Evolutionary conservation across 2,113 vertebrate species (phyloP).

Genomic region (Irena cyanogastra): DNA sequence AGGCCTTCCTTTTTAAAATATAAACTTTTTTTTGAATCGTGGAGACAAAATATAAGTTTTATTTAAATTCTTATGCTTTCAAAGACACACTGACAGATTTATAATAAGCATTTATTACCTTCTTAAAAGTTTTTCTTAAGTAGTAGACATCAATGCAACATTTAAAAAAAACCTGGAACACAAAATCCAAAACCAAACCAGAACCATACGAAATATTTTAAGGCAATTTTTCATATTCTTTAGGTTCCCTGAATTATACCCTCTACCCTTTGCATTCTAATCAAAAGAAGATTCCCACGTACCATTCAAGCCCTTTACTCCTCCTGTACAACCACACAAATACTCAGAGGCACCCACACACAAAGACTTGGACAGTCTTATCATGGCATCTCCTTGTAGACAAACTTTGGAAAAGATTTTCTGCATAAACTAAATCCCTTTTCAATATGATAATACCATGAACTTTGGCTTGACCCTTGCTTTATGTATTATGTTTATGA

Average conservation of each 20-base stretch:
- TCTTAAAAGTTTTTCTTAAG: not conserved
- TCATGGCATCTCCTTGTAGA: not conserved
- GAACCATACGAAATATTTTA: not conserved
- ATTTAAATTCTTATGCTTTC: not conserved
- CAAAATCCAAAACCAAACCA: not conserved
- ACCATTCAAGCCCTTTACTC: not conserved
- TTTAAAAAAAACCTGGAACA: not conserved
- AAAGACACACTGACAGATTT: not conserved
- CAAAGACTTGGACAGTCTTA: not conserved
- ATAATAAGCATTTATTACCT: not conserved
- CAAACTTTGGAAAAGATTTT: not conserved
- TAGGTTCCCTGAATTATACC: not conserved
- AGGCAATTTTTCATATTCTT: not conserved
- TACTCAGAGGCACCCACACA: not conserved
- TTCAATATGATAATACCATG: not conserved
- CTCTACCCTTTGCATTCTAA: not conserved
- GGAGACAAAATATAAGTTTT: not conserved
- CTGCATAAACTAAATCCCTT: not conserved
- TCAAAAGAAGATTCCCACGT: rapidly evolving
- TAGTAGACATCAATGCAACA: not conserved
- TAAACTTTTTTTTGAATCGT: not conserved
- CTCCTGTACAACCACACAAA: not conserved
- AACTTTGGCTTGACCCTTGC: not conserved
- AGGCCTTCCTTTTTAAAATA: not conserved
- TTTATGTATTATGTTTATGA: not conserved